A percentile compares a stretch with the other conserved stretches of the same genome.
Evolutionary conservation across 2,888 invertebrate genomes (phyloP).

Genomic region (Morpho deidamia): DNA sequence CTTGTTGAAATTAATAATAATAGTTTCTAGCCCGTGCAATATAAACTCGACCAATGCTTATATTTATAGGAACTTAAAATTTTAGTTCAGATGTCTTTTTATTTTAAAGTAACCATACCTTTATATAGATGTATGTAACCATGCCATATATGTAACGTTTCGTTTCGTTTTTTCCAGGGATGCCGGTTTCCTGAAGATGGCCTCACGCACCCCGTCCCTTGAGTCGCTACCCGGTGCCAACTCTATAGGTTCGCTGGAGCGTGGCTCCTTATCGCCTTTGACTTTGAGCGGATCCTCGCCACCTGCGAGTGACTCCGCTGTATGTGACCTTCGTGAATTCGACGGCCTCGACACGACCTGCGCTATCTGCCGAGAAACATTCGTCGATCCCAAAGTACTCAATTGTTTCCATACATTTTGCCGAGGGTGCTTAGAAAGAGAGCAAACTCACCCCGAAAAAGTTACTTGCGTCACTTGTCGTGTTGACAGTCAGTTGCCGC

Average conservation of each 20-base stretch:
- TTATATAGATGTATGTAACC: too few species aligned
- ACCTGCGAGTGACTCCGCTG: conserved; percentile 90
- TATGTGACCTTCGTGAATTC: conserved; percentile 84
- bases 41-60: too few species aligned
- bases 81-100: too few species aligned
- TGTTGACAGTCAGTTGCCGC: conserved; percentile 70
- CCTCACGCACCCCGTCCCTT: conserved; percentile 94
- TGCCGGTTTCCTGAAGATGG: conserved; percentile 95
- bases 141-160: too few species aligned
- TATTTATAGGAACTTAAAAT: too few species aligned
- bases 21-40: too few species aligned
- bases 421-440: conserved; percentile 88
- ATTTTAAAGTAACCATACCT: conserved; percentile 18
- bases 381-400: conserved; percentile 85
- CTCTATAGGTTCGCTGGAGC: conserved; percentile 93
- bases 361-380: conserved; percentile 86
- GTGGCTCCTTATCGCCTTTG: conserved; percentile 88
- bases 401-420: conserved; percentile 92
- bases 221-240: conserved; percentile 95
- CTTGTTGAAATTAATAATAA: too few species aligned
- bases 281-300: conserved; percentile 93
- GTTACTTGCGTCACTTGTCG: conserved; percentile 85
- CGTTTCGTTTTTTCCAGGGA: conserved; percentile 82
- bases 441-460: conserved; percentile 82
- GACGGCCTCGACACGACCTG: conserved; percentile 81